Conservation (phyloP, 2,113 vertebrate genomes). For the Halcyon malimbica region DNA sequence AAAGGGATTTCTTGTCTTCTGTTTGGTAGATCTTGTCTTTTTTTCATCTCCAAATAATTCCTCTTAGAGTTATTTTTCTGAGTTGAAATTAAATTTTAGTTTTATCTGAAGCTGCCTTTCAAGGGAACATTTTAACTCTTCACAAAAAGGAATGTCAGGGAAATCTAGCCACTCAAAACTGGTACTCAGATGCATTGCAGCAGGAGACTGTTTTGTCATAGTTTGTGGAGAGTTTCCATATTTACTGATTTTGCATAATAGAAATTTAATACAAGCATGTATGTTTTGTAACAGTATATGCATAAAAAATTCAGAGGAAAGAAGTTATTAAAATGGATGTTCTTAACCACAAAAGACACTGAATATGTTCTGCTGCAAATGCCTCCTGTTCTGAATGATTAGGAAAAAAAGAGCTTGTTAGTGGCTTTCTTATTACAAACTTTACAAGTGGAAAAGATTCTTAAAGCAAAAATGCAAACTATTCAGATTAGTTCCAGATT, state of each 20-base stretch:
- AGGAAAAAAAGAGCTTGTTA: background rate
- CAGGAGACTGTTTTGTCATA: background rate
- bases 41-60: background rate
- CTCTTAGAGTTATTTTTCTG: background rate
- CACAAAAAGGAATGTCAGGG: background rate
- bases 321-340: background rate
- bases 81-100: background rate
- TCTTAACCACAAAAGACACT: background rate
- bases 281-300: background rate
- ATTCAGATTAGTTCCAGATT: constrained; percentile 55
- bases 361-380: background rate
- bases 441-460: background rate
- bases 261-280: background rate
- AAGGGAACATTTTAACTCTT: background rate
- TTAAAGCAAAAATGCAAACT: constrained; percentile 47
- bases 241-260: background rate
- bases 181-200: background rate
- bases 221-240: background rate
- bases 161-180: background rate
- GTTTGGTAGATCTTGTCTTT: background rate
- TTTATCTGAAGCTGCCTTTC: background rate
- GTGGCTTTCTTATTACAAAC: background rate
- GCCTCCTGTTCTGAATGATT: background rate
- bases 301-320: background rate
- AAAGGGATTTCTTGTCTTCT: background rate